A percentile compares a stretch with the other conserved stretches of the same genome.
Evolutionary conservation across 2,113 vertebrate species (phyloP).

Genomic region (Mungos mungo): DNA sequence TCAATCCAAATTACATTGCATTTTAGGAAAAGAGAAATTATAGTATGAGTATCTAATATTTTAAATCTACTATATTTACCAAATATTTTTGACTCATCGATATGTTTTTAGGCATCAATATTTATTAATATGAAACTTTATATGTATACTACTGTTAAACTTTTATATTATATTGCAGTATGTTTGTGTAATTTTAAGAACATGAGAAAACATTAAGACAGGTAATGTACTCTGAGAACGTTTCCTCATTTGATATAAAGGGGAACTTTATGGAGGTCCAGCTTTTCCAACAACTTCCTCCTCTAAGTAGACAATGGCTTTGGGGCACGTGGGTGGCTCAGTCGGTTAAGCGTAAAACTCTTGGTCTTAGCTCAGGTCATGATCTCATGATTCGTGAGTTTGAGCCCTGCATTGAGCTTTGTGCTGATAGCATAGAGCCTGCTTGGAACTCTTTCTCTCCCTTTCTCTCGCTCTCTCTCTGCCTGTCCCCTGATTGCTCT

Average conservation of each 20-base stretch:
- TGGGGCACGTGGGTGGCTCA: not conserved
- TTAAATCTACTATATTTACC: not conserved
- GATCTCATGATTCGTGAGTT: too few relatives aligned
- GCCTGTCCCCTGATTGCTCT: too few relatives aligned
- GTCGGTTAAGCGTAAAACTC: too few relatives aligned
- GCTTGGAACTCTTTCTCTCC: too few relatives aligned
- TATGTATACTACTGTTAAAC: not conserved
- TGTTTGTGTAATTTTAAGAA: not conserved
- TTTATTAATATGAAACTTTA: not conserved
- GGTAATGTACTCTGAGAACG: not conserved
- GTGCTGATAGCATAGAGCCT: too few relatives aligned
- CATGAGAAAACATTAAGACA: not conserved
- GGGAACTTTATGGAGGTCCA: not conserved
- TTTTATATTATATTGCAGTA: not conserved
- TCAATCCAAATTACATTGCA: not conserved
- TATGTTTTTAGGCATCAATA: not conserved
- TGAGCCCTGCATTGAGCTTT: too few relatives aligned
- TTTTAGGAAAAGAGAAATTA: conserved; percentile 8
- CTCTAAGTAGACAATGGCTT: not conserved
- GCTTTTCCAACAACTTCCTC: not conserved
- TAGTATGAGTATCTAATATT: not conserved
- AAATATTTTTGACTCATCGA: not conserved
- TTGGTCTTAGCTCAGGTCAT: too few relatives aligned
- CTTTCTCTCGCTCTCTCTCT: too few relatives aligned
- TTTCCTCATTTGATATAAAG: not conserved